Evolutionary conservation across 2,113 vertebrate species (phyloP), one percentile per base, ranked within the genome.

Genomic region (Anarhynchus alexandrinus): DNA sequence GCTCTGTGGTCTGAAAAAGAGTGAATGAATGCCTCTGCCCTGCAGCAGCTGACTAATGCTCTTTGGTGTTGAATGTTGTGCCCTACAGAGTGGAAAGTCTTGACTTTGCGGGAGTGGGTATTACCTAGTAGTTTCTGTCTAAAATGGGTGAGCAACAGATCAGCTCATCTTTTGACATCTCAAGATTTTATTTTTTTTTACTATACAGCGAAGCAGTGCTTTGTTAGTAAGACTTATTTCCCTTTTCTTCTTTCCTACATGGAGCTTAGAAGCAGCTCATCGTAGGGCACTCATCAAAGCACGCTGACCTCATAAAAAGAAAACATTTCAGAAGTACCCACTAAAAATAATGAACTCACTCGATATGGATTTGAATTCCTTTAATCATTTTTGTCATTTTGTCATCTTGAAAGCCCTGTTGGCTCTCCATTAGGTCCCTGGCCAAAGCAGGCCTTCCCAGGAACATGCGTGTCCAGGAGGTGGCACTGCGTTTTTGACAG

Each of bases 361-460:
- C 0, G 0, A 7, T 47, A 57, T 0, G 15, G 14, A 19, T 83
- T 76, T 57, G 45, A 52, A 76, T 64, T 82, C 0, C 12, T 67
- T 26, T 42, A 43, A 27, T 22, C 0, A 8, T 66, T 90, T 80
- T 76, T 54, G 18, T 74, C 2, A 2, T 16, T 79, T 91, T 59
- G 43, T n/a, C n/a, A 30, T 69, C 32, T 42, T 78, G 57, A 66
- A 83, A 74, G 38, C 22, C 14, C 55, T 49, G 22, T 27, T 45
- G 38, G 15, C 32, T 81, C 21, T 72, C 15, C 6, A 1, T 65
- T 36, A 6, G 0, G 0, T 25, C 36, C 47, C 32, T 51, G 47
- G 8, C 32, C 1, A 4, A 70, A 71, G 57, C 23, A 59, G 57
- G 20, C 61, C 32, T 74, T 79, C 47, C 22, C 0, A 0, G 64